Evolutionary conservation across 2,888 invertebrate genomes (phyloP), one percentile per base, ranked within the genome.

Genomic region (Sphecodes monilicornis): DNA sequence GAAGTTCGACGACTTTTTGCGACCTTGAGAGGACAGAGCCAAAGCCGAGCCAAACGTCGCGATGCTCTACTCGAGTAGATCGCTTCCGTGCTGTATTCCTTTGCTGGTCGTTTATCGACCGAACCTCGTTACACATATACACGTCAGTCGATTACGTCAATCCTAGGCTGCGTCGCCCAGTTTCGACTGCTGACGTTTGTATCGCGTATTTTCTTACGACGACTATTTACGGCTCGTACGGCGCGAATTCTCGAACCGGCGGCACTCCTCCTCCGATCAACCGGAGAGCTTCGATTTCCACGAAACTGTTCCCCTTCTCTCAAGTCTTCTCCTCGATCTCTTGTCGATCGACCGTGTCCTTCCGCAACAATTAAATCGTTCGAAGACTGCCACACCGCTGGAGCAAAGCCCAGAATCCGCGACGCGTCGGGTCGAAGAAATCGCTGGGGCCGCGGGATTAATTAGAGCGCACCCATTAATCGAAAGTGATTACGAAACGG

Each of bases 401-500:
- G 6, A 46, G 1, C 50, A 10, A 22, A 54, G 8, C 22, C 36
- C 66, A 22, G 66, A 36, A 66, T 36, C 68, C 36, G 39, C 22
- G 66, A 22, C 32, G 32, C 29, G 68, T 10, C n/a, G 22, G n/a
- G n/a, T 68, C 68, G 68, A 68, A 68, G 68, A 68, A 68, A 68
- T 68, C 68, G n/a, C 68, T 50, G 10, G 36, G 69, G 32, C 39
- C 39, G 60, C 75, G 36, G 76, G 78, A 84, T 79, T 82, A 76
- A 88, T 85, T 84, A 78, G 87, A 83, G 78, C 80, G 80, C 72
- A 70, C 86, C 78, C 74, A 80, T 88, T 88, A 82, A 88, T 86
- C 88, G 88, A 88, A 88, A 86, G 81, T 78, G 88, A 79, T 88
- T 88, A 78, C 84, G 86, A 82, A 87, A 87, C 80, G 82, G 82